Evolutionary conservation across 2,113 vertebrate species (phyloP).

Genomic region (Turnix velox): DNA sequence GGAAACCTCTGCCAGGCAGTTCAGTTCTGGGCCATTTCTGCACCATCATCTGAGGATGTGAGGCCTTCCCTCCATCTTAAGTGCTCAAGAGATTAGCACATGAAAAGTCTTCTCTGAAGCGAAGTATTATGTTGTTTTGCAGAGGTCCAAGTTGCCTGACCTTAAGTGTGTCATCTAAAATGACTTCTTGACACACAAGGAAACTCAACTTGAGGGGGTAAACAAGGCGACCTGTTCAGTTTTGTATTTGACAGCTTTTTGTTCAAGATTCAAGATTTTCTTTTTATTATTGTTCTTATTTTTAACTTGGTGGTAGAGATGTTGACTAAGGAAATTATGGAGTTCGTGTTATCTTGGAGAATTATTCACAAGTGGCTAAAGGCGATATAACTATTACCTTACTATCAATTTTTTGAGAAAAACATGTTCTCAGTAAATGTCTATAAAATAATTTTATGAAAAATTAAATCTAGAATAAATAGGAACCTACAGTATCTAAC

Average conservation of each 20-base stretch:
- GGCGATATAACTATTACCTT: background rate
- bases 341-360: background rate
- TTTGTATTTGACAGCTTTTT: background rate
- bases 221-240: background rate
- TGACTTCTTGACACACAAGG: background rate
- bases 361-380: background rate
- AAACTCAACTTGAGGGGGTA: background rate
- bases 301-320: background rate
- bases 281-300: background rate
- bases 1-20: background rate
- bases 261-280: background rate
- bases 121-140: background rate
- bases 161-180: background rate
- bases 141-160: background rate
- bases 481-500: background rate
- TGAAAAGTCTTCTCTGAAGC: conserved; percentile 2
- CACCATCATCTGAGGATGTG: background rate
- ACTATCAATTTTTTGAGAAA: background rate
- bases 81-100: conserved; percentile 1
- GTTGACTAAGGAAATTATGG: background rate
- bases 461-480: background rate
- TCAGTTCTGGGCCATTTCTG: background rate
- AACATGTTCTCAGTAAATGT: background rate
- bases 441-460: background rate
- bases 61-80: background rate